Percentiles rank a stretch among this genome's conserved stretches.
Evolutionary conservation across 1,140 invertebrate species (phyloP).

Genomic region (Zaprionus inermis): DNA sequence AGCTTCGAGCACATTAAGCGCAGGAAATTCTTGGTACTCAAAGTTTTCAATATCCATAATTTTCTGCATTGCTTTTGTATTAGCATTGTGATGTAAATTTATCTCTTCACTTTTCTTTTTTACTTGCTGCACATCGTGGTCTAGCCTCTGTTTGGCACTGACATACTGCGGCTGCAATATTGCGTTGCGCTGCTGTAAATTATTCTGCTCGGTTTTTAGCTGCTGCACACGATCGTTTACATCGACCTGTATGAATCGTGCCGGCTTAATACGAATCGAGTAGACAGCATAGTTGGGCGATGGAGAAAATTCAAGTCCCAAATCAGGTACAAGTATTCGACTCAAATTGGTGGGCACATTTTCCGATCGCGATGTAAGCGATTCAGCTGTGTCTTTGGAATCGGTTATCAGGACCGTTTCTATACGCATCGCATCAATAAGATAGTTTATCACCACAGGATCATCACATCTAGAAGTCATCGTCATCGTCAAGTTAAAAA

Average conservation of each 20-base stretch:
- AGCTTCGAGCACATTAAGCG: conserved; percentile 53
- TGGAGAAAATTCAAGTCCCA: conserved; percentile 82
- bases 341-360: conserved; percentile 88
- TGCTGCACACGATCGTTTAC: conserved; percentile 86
- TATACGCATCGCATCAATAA: conserved; percentile 92
- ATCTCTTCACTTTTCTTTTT: conserved; percentile 37
- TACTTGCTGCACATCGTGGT: conserved; percentile 32
- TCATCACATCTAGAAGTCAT: conserved; percentile 87
- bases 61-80: conserved; percentile 47
- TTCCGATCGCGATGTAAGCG: conserved; percentile 86
- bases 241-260: conserved; percentile 87
- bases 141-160: conserved; percentile 11
- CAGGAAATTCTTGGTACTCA: conserved; percentile 57
- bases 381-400: conserved; percentile 86
- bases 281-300: conserved; percentile 90
- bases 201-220: conserved; percentile 50
- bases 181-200: conserved; percentile 31
- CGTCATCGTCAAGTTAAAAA: neutral
- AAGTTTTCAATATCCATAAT: conserved; percentile 70
- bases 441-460: conserved; percentile 91
- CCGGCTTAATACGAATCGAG: conserved; percentile 84
- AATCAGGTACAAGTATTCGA: conserved; percentile 87
- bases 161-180: conserved; percentile 29
- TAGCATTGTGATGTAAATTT: conserved; percentile 40
- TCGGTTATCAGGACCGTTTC: conserved; percentile 89